Base-by-base conservation (phyloP, 2,888 invertebrate genomes). In the Norana najaformis region DNA sequence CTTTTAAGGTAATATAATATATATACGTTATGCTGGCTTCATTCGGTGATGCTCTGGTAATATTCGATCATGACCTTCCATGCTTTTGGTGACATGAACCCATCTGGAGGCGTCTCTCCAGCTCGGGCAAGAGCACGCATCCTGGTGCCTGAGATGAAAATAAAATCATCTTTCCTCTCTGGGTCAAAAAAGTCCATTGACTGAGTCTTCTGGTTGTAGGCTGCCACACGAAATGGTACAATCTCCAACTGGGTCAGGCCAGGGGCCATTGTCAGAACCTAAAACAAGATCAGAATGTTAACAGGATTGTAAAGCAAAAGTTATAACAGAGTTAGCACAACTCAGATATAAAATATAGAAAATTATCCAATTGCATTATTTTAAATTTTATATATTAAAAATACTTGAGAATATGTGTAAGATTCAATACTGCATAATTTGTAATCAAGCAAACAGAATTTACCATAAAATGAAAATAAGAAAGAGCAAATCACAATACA, bases 181-280 rank as follows among this genome's bases (percentile, higher is more conserved):
- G 97, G 97, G 93, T 99, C 98, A 95, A 98, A 99, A 96, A 98
- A 99, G 89, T 97, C 97, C 99, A 99, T 99, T 93, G 96, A 96
- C 90, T 96, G 96, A 91, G 96, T 96, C 16, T 96, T 97, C 85
- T 96, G 97, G 95, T 99, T 98, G 94, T 99, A 99, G 1, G 99
- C 99, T 0, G 99, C 99, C 34, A 99, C 99, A 92, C 97, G 96
- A 96, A 99, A 99, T 6, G 99, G 99, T 93, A 99, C 97, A 92
- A 99, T 99, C 96, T 99, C 98, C 23, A 99, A 96, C 90, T 97
- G 96, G 90, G 96, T 96, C 34, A 99, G 96, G 0, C 99, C 99
- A 23, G 99, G 98, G 34, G 99, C 98, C 96, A 97, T 97, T 92
- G 97, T 97, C 39, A 99, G 96, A 4, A 99, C 97, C 94, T 97